Conservation (phyloP, 2,888 invertebrate genomes). For the Pyralis farinalis region DNA sequence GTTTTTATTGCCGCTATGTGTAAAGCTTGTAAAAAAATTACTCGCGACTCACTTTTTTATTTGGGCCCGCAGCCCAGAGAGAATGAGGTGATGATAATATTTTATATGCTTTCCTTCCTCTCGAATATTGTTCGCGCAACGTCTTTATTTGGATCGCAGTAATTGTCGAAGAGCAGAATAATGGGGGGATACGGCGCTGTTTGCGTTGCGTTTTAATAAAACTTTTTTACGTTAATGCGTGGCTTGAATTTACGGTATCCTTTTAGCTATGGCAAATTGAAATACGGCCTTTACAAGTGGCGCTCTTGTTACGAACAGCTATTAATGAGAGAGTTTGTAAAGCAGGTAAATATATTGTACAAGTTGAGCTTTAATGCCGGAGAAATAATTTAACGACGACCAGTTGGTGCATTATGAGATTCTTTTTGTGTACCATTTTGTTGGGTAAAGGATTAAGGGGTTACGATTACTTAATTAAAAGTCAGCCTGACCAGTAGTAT, state of each 20-base stretch:
- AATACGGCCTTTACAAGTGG: constrained; percentile 7
- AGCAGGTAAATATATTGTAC: constrained; percentile 6
- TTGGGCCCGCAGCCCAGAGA: constrained; percentile 30
- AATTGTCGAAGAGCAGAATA: constrained; percentile 44
- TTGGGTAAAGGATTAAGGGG: too few species aligned
- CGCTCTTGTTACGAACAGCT: not conserved
- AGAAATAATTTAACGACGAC: not conserved
- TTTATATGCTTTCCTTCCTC: constrained; percentile 44
- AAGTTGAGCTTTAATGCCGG: not conserved
- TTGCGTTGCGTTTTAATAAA: constrained; percentile 9
- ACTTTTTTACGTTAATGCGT: constrained; percentile 4
- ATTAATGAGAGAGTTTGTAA: constrained; percentile 7
- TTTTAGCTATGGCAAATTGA: constrained; percentile 6
- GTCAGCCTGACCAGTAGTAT: too few species aligned
- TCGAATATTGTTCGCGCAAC: constrained; percentile 45
- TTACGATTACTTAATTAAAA: too few species aligned
- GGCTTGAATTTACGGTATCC: constrained; percentile 4
- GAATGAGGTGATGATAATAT: constrained; percentile 58
- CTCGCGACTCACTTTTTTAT: constrained; percentile 59
- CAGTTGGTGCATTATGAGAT: not conserved
- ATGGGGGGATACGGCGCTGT: constrained; percentile 29
- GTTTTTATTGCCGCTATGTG: constrained; percentile 72
- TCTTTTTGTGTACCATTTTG: not conserved
- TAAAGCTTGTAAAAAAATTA: constrained; percentile 74
- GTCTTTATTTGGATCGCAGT: constrained; percentile 52